Evolutionary conservation across 2,888 invertebrate genomes (phyloP), one percentile per base, ranked within the genome.

Genomic region (Drosophila merina): DNA sequence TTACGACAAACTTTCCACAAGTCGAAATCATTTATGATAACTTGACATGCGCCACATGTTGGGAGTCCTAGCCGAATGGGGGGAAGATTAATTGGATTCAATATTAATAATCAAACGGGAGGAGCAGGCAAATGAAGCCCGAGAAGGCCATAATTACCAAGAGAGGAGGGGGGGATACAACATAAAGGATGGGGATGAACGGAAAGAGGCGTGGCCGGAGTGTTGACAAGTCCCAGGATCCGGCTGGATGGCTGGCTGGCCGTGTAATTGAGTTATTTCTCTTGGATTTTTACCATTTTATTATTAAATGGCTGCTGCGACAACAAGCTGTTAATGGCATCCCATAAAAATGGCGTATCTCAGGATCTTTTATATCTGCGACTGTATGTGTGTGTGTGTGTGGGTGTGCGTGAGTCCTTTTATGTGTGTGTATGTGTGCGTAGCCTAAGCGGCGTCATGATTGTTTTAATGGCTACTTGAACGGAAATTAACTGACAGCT

Each of bases 401-500:
- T 14, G n/a, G n/a, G 14, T 14, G 14, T 30, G 47, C 40, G 38
- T 64, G 26, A 40, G 58, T 55, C 4, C 12, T 36, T 36, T 36
- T 44, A 48, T 40, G 52, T 14, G 48, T 59, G 57, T 30, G 48
- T 40, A 50, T 40, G 55, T 44, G 40, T 63, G 31, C 36, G 58
- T 57, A 36, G 57, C 48, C 79, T 86, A 81, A 85, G 78, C 76
- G 76, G 57, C 68, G 72, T 70, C 74, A 77, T 87, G 79, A 88
- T 87, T 88, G 87, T 82, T 86, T 88, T 76, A 85, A 87, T 85
- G 82, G 82, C 77, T 80, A 85, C 79, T 87, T 82, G 80, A 81
- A 86, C 81, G 87, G 88, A 86, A 88, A 88, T 88, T 86, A 86
- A 88, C 79, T 86, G 88, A 85, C 86, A 88, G 75, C 75, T 68